These are phyloP conservation scores for Apotomis betuletana DNA, from an alignment of 2,888 invertebrate species.

Conservation along the genomic window DNA sequence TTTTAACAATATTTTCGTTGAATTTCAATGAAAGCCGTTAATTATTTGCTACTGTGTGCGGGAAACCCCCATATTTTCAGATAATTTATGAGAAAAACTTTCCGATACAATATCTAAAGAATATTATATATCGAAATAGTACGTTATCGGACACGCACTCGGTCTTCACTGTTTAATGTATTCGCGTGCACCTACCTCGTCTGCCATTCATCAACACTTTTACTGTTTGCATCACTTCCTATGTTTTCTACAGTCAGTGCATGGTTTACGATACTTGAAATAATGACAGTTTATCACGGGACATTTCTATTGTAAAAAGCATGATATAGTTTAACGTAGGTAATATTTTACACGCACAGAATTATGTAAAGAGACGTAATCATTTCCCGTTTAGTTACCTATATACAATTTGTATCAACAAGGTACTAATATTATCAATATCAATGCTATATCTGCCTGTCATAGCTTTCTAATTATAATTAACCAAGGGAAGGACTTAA, in stretches of 20 bases:
- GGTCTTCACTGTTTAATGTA: slow-evolving; percentile 6
- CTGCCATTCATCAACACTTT: slow-evolving; percentile 15
- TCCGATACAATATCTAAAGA: not conserved
- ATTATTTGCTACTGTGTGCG: no score
- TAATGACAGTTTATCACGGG: not conserved
- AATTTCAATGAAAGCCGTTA: no score
- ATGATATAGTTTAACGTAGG: slow-evolving; percentile 5
- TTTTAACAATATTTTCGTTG: no score
- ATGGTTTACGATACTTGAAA: slow-evolving; percentile 7
- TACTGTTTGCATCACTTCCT: slow-evolving; percentile 25
- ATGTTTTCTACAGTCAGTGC: slow-evolving; percentile 23
- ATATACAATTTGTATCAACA: no score
- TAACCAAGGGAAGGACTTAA: no score
- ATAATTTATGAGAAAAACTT: not conserved
- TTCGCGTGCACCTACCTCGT: not conserved
- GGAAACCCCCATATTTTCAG: no score
- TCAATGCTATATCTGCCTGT: no score
- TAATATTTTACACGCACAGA: slow-evolving; percentile 8
- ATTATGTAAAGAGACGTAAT: slow-evolving; percentile 5
- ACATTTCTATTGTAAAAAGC: not conserved
- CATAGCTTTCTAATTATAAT: no score
- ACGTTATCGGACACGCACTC: not conserved
- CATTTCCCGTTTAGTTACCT: not conserved
- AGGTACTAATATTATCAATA: no score
- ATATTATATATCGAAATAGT: not conserved